Conservation (phyloP, 2,797 vertebrate genomes). For the Pitangus sulphuratus region DNA sequence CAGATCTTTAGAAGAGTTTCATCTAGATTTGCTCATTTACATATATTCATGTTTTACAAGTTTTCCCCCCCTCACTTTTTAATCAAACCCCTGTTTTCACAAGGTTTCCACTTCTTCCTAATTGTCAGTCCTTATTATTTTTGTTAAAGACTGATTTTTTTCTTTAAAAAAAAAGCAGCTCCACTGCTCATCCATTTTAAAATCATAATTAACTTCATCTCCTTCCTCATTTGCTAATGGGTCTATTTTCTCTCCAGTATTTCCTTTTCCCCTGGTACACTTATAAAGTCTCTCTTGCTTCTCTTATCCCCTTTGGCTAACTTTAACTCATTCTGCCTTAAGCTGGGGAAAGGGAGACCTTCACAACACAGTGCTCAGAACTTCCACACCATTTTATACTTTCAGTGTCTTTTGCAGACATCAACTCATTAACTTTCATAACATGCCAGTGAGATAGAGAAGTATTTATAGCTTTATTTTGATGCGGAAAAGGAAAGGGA, state of each 20-base stretch:
- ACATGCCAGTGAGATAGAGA: neutral
- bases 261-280: slow-evolving; percentile 58
- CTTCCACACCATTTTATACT: neutral
- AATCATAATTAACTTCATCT: slow-evolving; percentile 60
- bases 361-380: neutral
- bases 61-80: slow-evolving; percentile 14
- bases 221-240: slow-evolving; percentile 59
- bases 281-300: slow-evolving; percentile 42
- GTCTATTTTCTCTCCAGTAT: slow-evolving; percentile 55
- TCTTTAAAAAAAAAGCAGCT: neutral
- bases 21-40: slow-evolving; percentile 19
- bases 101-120: neutral
- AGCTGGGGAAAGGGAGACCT: neutral
- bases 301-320: slow-evolving; percentile 42
- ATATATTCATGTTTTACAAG: slow-evolving; percentile 24
- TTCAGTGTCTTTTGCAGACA: slow-evolving; percentile 13
- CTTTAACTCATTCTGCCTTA: slow-evolving; percentile 53
- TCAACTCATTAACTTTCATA: slow-evolving; percentile 43
- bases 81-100: slow-evolving; percentile 44
- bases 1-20: neutral
- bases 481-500: neutral
- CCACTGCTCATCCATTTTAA: slow-evolving; percentile 57
- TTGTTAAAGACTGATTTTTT: slow-evolving; percentile 19
- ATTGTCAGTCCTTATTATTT: slow-evolving; percentile 54
- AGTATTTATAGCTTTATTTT: slow-evolving; percentile 41